Percentiles rank a stretch among this genome's conserved stretches.
These are phyloP conservation scores for Rhimphoctona megacephalus DNA, from an alignment of 2,888 invertebrate species.

Conservation along the genomic window DNA sequence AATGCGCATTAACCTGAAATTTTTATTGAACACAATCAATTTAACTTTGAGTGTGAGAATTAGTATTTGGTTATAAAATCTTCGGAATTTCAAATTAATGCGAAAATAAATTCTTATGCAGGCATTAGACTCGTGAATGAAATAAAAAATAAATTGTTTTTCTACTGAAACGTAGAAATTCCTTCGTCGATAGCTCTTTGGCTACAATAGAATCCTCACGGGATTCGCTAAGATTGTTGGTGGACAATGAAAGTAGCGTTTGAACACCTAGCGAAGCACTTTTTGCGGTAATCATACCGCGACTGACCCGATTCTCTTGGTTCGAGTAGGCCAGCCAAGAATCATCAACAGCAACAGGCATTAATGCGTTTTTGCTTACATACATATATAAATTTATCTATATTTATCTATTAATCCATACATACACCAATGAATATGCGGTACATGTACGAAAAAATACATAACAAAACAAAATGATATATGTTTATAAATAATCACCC, in stretches of 20 bases:
- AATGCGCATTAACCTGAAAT: too few species aligned
- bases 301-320: constrained; percentile 81
- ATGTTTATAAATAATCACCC: too few species aligned
- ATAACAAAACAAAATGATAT: background rate
- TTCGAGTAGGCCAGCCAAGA: constrained; percentile 80
- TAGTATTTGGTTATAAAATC: too few species aligned
- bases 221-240: constrained; percentile 64
- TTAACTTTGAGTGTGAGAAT: too few species aligned
- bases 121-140: background rate
- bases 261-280: constrained; percentile 73
- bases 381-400: background rate
- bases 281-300: constrained; percentile 80
- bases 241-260: constrained; percentile 83
- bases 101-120: too few species aligned
- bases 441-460: background rate
- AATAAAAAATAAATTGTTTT: background rate
- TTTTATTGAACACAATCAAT: too few species aligned
- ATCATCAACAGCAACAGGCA: constrained; percentile 64
- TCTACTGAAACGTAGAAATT: constrained; percentile 18
- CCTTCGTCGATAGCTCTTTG: background rate
- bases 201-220: constrained; percentile 32
- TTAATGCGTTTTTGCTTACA: constrained; percentile 45
- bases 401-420: background rate
- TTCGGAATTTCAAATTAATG: too few species aligned
- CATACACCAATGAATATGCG: background rate